Evolutionary conservation across 2,113 vertebrate species (phyloP).

Genomic region (Cygnus buccinator): DNA sequence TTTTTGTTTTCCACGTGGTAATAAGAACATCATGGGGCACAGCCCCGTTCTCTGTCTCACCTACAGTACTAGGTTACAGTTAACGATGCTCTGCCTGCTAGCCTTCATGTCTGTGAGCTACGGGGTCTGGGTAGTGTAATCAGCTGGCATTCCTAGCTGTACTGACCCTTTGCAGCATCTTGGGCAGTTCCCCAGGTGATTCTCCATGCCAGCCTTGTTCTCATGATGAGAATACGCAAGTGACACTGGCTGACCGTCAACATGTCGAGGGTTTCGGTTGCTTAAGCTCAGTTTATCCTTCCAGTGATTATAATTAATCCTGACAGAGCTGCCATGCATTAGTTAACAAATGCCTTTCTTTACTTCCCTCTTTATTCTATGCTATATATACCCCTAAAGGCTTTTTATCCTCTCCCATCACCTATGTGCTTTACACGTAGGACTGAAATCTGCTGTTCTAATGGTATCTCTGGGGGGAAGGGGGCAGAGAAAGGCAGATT

Average conservation of each 20-base stretch:
- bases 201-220: not conserved
- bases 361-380: not conserved
- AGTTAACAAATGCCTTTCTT: not conserved
- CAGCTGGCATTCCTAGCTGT: not conserved
- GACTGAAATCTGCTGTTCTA: not conserved
- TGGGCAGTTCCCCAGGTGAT: not conserved
- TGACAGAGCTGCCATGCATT: not conserved
- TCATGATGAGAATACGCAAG: not conserved
- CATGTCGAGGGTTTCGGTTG: not conserved
- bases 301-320: slow-evolving; percentile 1
- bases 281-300: not conserved
- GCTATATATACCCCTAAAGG: not conserved
- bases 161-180: not conserved
- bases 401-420: slow-evolving; percentile 7
- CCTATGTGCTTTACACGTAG: not conserved
- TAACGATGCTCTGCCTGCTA: not conserved
- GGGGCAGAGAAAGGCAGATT: not conserved
- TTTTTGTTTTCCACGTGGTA: not conserved
- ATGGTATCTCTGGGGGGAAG: not conserved
- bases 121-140: not conserved
- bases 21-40: too few species aligned
- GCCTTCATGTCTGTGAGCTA: not conserved
- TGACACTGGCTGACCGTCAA: not conserved
- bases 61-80: not conserved
- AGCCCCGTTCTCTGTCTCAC: not conserved